Base-by-base conservation (phyloP, 2,113 vertebrate genomes). In the Herpetotheres cachinnans region DNA sequence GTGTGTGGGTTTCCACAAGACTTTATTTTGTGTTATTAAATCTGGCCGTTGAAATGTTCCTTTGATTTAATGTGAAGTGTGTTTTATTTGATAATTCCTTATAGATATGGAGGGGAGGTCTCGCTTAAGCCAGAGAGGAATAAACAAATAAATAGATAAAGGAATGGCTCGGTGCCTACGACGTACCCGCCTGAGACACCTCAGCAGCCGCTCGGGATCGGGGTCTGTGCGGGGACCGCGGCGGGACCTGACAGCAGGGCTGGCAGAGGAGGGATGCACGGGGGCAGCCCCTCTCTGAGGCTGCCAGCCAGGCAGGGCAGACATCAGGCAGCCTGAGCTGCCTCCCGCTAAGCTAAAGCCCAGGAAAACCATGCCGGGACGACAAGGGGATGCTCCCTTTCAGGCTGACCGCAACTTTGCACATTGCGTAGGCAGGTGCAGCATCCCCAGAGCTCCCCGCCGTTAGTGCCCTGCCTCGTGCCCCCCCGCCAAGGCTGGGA, bases 21-120 rank as follows among this genome's bases (percentile, higher is more conserved):
- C 74, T 78, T 95, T 85, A 74, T 93, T 95, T 88, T 84, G 79
- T 93, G 87, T 96, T 97, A 96, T 97, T 97, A 96, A 97, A 97
- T 97, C 74, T 91, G 91, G 81, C 78, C 80, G 79, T 95, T 89
- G 94, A 96, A 97, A 96, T 96, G 90, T 83, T 96, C 92, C 91
- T 94, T 91, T 95, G 95, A 95, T 95, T 96, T 94, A 79, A 87
- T 91, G 66, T 93, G 88, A 97, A 96, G 92, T 82, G 74, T 7
- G 6, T 76, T 97, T 90, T 72, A 79, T 93, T 95, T 78, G 96
- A 97, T 94, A 95, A 93, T 92, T 96, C 93, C 89, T 89, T 73
- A 81, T 94, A 93, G 87, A 88, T 97, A 80, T 69, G 82, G 92
- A 86, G 50, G 70, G 82, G 77, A 82, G 56, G 49, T 26, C 62